phyloP scores from a whole-genome alignment of 1,140 invertebrate genomes.

The Branchinecta lindahli region DNA sequence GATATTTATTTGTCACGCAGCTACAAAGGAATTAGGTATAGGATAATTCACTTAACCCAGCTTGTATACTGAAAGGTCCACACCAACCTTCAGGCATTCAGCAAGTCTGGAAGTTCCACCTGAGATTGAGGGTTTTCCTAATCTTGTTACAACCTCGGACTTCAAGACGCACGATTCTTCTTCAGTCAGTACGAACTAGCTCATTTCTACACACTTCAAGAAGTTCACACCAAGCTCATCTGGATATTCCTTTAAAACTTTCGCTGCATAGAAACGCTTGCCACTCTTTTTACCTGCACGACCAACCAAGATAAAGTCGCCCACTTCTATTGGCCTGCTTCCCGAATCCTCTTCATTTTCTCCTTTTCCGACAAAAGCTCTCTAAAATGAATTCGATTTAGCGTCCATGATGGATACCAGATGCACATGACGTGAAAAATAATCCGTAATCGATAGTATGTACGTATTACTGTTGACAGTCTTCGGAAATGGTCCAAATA shows the following conservation, averaged over 20 bases:
- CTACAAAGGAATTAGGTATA: slow-evolving; percentile 9
- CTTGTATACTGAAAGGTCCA: slow-evolving; percentile 5
- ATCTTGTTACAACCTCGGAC: slow-evolving; percentile 8
- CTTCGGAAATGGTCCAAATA: too few relatives aligned
- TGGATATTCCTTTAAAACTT: slow-evolving; percentile 9
- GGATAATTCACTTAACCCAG: slow-evolving; percentile 5
- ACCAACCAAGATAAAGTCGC: slow-evolving; percentile 1
- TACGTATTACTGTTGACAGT: too few relatives aligned
- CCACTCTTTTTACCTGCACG: slow-evolving; percentile 1
- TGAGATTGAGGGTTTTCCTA: slow-evolving; percentile 8
- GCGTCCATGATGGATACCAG: too few relatives aligned
- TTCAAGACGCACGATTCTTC: slow-evolving; percentile 8
- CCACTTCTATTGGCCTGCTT: slow-evolving; percentile 8
- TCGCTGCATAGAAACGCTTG: slow-evolving; percentile 4
- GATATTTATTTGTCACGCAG: slow-evolving; percentile 8
- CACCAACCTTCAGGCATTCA: slow-evolving; percentile 4
- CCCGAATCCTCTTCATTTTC: slow-evolving; percentile 1
- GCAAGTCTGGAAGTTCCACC: slow-evolving; percentile 4
- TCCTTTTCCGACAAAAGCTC: too few relatives aligned
- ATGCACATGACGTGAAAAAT: too few relatives aligned
- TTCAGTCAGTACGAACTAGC: neutral
- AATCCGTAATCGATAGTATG: too few relatives aligned
- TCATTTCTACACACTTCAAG: slow-evolving; percentile 2
- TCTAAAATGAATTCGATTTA: too few relatives aligned
- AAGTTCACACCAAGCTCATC: slow-evolving; percentile 5